Conservation (phyloP, 2,797 vertebrate genomes). For the Mormyrops boulengeri region DNA sequence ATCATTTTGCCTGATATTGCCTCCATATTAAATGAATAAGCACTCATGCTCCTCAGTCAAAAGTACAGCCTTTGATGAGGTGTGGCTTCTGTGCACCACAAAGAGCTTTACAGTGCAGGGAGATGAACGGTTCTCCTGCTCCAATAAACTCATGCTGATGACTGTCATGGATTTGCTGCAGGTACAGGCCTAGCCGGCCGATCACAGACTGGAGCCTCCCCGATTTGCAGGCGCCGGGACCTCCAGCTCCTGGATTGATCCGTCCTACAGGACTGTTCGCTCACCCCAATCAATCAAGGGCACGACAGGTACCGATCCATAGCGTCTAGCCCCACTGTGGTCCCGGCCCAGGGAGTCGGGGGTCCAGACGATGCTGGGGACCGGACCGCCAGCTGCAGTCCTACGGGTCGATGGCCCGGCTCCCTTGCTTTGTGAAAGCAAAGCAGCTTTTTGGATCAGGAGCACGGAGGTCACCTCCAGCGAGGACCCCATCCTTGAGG, state of each 20-base stretch:
- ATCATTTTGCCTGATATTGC: neutral
- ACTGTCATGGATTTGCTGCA: slow-evolving; percentile 19
- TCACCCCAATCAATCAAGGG: slow-evolving; percentile 55
- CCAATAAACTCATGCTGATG: slow-evolving; percentile 22
- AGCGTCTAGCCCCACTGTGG: slow-evolving; percentile 16
- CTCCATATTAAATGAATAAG: neutral
- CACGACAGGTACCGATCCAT: slow-evolving; percentile 58
- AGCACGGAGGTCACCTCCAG: neutral
- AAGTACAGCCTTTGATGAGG: neutral
- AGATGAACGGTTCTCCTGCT: neutral
- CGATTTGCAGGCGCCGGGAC: slow-evolving; percentile 9
- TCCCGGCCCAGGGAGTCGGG: neutral
- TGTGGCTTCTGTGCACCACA: neutral
- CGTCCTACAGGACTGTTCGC: slow-evolving; percentile 33
- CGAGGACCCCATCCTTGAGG: neutral
- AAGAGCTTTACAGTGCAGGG: neutral
- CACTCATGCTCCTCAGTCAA: neutral
- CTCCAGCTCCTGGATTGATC: slow-evolving; percentile 54
- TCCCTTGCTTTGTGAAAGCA: slow-evolving; percentile 30
- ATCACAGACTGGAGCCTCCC: neutral
- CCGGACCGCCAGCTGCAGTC: neutral
- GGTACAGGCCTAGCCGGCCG: neutral
- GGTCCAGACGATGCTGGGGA: neutral
- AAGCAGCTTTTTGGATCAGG: neutral
- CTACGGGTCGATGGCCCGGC: slow-evolving; percentile 52